These are phyloP conservation scores for Temnothorax ravouxi DNA, from an alignment of 2,888 invertebrate genomes.

Conservation along the genomic window DNA sequence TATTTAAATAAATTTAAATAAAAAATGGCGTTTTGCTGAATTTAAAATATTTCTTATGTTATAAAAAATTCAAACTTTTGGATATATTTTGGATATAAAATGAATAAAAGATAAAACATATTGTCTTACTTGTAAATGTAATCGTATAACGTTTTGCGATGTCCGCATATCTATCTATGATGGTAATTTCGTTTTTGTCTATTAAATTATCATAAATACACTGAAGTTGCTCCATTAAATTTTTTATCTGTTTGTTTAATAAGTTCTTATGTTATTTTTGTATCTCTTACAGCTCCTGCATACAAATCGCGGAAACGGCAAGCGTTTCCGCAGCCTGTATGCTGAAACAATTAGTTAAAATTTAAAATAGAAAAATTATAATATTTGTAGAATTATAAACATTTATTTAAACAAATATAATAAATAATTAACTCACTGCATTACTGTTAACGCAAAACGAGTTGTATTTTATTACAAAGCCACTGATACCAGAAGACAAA, in stretches of 20 bases:
- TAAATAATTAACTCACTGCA: too few relatives aligned
- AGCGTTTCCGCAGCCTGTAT: too few relatives aligned
- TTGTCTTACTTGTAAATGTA: neutral
- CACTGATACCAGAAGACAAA: too few relatives aligned
- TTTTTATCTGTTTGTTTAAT: slow-evolving; percentile 12
- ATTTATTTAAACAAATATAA: too few relatives aligned
- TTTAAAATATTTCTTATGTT: neutral
- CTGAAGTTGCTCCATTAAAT: slow-evolving; percentile 9
- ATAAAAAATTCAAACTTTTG: neutral
- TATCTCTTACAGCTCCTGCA: neutral
- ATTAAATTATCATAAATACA: neutral
- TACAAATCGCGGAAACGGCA: too few relatives aligned
- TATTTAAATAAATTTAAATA: too few relatives aligned
- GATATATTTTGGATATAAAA: neutral
- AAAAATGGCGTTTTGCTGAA: too few relatives aligned
- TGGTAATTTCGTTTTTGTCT: slow-evolving; percentile 3
- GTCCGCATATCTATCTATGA: neutral
- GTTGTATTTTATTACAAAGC: too few relatives aligned
- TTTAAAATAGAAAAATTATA: neutral
- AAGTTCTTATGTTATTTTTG: neutral
- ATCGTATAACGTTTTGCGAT: neutral
- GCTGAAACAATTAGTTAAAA: neutral
- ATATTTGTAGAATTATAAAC: too few relatives aligned
- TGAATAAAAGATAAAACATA: too few relatives aligned
- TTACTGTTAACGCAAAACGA: too few relatives aligned